Evolutionary conservation across 2,113 vertebrate species (phyloP), one percentile per base, ranked within the genome.

Genomic region (Arothron firmamentum): DNA sequence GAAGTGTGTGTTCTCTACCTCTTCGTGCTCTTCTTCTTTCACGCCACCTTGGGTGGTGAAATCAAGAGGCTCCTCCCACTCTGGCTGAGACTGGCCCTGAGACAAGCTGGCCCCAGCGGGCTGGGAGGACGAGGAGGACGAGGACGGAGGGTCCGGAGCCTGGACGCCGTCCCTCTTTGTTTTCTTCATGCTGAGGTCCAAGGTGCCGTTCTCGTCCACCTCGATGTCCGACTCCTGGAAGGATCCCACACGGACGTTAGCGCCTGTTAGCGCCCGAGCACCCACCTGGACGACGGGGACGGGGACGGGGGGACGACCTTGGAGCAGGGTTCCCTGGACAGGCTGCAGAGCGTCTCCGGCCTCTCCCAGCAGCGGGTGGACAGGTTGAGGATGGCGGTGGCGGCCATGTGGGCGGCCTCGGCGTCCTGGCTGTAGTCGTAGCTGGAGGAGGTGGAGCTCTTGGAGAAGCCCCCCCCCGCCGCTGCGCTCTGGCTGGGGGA

Each of bases 311-410:
- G n/a, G n/a, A n/a, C n/a, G n/a, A n/a, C 96, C 94, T 96, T 95
- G 86, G 80, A 3, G 8, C 91, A 85, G 52, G 88, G 79, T 6
- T 95, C 94, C 65, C 91, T 91, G 41, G 93, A 90, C 82, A 94
- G 95, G 41, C 91, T 92, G 83, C 93, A 94, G 80, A 98, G 94
- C 67, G 93, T 97, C 87, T 99, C 95, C 0, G 97, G 97, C 88
- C 93, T 94, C 67, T 98, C 97, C 97, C 97, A 99, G 89, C 97
- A 99, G 82, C 97, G 94, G 0, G 97, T 99, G 76, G 97, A 99
- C 79, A 99, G 93, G 88, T 98, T 98, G 80, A 99, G 91, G 86
- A 99, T 99, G 88, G 97, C 96, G 0, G 97, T 98, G 59, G 96
- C 96, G 0, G 96, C 96, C 96, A 99, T 99, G 86, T 98, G 97